Evolutionary conservation across 2,888 invertebrate genomes (phyloP).

Genomic region (Macaria liturata): DNA sequence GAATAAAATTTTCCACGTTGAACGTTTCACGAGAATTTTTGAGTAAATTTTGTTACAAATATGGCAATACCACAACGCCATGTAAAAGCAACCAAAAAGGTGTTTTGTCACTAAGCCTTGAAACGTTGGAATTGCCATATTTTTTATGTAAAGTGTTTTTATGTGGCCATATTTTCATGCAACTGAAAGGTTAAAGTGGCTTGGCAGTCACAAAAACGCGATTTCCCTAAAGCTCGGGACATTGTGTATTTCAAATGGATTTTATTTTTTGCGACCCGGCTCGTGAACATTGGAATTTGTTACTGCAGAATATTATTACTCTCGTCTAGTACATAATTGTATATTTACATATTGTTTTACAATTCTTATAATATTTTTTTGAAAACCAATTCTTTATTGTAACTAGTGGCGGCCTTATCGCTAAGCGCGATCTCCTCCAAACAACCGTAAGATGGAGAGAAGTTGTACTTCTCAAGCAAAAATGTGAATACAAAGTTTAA

Average conservation of each 20-base stretch:
- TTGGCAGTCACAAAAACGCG: conserved; percentile 31
- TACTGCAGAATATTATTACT: conserved; percentile 10
- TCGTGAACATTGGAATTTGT: conserved; percentile 6
- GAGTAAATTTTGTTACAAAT: no score
- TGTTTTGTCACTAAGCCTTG: conserved; percentile 28
- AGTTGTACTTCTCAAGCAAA: no score
- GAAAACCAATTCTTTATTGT: no score
- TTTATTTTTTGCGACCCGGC: conserved; percentile 23
- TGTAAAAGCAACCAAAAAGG: conserved; percentile 18
- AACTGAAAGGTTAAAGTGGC: conserved; percentile 34
- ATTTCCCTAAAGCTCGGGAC: conserved; percentile 30
- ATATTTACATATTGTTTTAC: no score
- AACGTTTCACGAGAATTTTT: no score
- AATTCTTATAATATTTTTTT: no score
- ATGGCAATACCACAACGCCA: no score
- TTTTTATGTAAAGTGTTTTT: conserved; percentile 32
- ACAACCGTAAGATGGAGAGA: no score
- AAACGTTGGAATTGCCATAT: conserved; percentile 22
- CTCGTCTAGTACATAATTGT: background rate
- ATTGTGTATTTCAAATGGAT: conserved; percentile 28
- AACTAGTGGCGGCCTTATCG: no score
- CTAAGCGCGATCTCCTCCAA: no score
- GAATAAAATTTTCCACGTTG: no score
- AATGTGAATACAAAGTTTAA: no score
- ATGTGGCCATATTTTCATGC: conserved; percentile 35